These are phyloP conservation scores for Rhorus exstirpatorius DNA, from an alignment of 2,888 invertebrate genomes.

Conservation along the genomic window DNA sequence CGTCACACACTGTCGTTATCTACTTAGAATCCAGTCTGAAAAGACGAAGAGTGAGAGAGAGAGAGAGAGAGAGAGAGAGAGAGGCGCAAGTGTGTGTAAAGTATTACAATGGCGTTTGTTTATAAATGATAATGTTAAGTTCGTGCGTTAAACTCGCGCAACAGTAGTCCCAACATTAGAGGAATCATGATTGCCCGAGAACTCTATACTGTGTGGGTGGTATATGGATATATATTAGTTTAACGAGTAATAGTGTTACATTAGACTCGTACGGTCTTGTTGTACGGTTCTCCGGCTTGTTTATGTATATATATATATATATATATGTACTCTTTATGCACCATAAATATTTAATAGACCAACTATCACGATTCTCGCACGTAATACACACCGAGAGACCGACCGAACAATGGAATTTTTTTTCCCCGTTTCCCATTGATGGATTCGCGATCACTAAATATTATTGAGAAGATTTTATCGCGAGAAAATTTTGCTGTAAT, in stretches of 20 bases:
- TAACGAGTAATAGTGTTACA: constrained; percentile 16
- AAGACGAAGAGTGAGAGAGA: constrained; percentile 19
- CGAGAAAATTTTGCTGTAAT: neutral
- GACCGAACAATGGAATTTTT: neutral
- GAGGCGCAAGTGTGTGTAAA: constrained; percentile 13
- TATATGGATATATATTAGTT: neutral
- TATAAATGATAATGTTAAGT: constrained; percentile 68
- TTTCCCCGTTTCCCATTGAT: neutral
- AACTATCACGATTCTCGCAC: constrained; percentile 22
- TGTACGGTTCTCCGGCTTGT: neutral
- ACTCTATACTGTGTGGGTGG: constrained; percentile 41
- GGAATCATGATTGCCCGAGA: constrained; percentile 52
- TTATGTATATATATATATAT: neutral
- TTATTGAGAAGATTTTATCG: neutral
- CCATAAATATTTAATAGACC: constrained; percentile 64
- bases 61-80: constrained; percentile 18
- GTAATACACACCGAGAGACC: neutral
- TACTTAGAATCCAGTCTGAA: constrained; percentile 23
- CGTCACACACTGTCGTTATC: constrained; percentile 43
- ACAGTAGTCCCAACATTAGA: constrained; percentile 62
- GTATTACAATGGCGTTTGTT: constrained; percentile 70
- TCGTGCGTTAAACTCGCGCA: constrained; percentile 61
- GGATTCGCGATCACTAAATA: neutral
- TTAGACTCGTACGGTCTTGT: constrained; percentile 6
- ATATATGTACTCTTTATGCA: constrained; percentile 24